Evolutionary conservation across 2,113 vertebrate genomes (phyloP).

Genomic region (Hystrix brachyura): DNA sequence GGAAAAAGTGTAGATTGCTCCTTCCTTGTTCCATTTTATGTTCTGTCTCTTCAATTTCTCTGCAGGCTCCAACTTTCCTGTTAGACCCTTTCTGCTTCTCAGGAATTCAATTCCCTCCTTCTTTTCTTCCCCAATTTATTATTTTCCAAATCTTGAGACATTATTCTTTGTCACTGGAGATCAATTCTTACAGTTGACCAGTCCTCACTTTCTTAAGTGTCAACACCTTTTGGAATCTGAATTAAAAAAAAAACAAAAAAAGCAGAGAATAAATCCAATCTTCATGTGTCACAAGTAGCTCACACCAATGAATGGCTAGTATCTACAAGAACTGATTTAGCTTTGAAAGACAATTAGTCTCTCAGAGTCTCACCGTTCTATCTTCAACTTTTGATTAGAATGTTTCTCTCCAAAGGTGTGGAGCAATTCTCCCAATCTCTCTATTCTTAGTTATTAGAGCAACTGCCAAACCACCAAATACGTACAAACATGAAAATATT

Average conservation of each 20-base stretch:
- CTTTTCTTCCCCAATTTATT: background rate
- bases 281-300: background rate
- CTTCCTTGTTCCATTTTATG: too few species aligned
- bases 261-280: background rate
- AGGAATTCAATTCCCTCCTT: background rate
- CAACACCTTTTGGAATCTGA: background rate
- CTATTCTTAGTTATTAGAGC: background rate
- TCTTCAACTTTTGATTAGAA: background rate
- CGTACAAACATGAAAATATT: background rate
- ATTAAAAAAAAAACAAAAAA: background rate
- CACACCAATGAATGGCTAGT: background rate
- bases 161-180: background rate
- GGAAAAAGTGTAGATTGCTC: background rate
- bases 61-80: background rate
- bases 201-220: background rate
- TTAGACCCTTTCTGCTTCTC: background rate
- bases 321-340: background rate
- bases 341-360: background rate
- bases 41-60: background rate
- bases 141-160: background rate
- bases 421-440: background rate
- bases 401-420: background rate
- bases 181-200: accelerated
- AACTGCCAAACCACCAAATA: background rate
- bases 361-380: background rate